Base-by-base conservation (phyloP, 1,140 invertebrate genomes). In the Cydia splendana region DNA sequence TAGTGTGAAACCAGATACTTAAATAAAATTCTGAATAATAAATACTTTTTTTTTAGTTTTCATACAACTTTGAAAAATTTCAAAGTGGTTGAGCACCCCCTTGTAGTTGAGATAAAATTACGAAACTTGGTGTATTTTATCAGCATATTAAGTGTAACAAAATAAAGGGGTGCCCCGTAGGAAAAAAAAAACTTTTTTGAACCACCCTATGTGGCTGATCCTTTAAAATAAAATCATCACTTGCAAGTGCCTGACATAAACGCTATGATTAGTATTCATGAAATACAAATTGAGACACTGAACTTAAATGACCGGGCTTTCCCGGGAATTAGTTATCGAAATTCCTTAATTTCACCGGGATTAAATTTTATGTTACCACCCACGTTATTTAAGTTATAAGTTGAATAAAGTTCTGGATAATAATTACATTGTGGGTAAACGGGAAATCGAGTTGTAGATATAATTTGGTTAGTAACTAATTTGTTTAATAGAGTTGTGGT, bases 211-310 rank as follows among this genome's bases (percentile, higher is more conserved):
- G 12, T 48, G 45, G 13, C 45, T 48, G 7, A 48, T 48, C 45
- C 45, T 48, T 4, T 48, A 48, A 48, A 48, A 48, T 15, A 48
- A 13, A 48, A 48, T 57, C 53, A 57, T 18, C 53, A 57, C n/a
- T 18, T 48, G 45, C 12, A 48, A 57, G 2, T 57, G 5, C n/a
- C 53, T 57, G 6, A 18, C n/a, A 57, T 57, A 57, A 69, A 57
- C n/a, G 48, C 20, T 51, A 13, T 74, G 20, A 73, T 76, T 76
- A 76, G 69, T 76, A 76, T 76, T 76, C 76, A 76, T 76, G 65
- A 71, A 62, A 48, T 45, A 34, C 65, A 76, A 76, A 76, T 76
- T 76, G 76, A 65, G 65, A 53, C 75, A 71, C 65, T 57, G 65
- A 65, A 51, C 15, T 15, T 53, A 76, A 76, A 76, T 71, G 76